phyloP scores from a whole-genome alignment of 2,113 vertebrate genomes.

The Lanius ludovicianus region DNA sequence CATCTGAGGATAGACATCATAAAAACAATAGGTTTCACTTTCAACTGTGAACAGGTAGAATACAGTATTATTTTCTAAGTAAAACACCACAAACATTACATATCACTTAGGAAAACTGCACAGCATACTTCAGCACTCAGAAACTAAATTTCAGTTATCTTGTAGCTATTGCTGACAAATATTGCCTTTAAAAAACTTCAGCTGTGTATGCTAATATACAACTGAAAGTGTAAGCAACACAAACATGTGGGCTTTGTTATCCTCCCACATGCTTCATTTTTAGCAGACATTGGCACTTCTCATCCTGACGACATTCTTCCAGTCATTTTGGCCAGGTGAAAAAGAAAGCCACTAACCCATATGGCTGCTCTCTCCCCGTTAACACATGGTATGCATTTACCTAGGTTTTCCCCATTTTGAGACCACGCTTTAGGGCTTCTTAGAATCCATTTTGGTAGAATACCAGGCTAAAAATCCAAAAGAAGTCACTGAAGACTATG shows the following conservation, averaged over 20 bases:
- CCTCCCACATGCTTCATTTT: background rate
- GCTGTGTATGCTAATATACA: background rate
- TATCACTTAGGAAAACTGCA: background rate
- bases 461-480: constrained; percentile 8
- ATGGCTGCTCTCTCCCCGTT: background rate
- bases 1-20: background rate
- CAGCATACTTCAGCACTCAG: background rate
- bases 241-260: background rate
- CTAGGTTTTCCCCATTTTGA: background rate
- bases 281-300: background rate
- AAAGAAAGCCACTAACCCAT: background rate
- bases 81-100: constrained; percentile 1
- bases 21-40: constrained; percentile 1
- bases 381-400: background rate
- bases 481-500: background rate
- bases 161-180: constrained; percentile 44
- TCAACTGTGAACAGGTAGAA: background rate
- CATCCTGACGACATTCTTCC: background rate
- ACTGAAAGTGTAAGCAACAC: background rate
- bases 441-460: background rate
- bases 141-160: background rate
- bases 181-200: constrained; percentile 41
- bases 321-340: background rate
- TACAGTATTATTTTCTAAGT: background rate
- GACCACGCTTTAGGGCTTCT: background rate